A percentile compares a stretch with the other conserved stretches of the same genome.
phyloP scores from a whole-genome alignment of 2,888 invertebrate species.

The Mesochorus sp. region DNA sequence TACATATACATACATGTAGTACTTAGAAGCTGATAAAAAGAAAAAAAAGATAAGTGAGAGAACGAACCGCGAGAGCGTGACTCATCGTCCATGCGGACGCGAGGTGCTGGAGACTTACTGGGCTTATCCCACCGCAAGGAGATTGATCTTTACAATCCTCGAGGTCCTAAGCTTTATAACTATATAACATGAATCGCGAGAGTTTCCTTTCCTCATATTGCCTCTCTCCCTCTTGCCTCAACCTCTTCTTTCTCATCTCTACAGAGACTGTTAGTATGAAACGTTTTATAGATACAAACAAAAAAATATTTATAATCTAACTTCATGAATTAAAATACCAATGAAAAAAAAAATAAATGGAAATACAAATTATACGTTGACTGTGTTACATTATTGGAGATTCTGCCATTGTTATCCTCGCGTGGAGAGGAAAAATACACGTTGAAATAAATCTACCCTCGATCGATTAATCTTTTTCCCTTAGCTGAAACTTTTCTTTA shows the following conservation, averaged over 20 bases:
- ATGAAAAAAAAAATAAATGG: too few relatives aligned
- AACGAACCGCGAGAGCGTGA: slow-evolving; percentile 46
- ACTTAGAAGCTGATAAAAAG: slow-evolving; percentile 1
- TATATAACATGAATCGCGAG: slow-evolving; percentile 13
- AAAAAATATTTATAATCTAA: too few relatives aligned
- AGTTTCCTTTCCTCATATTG: slow-evolving; percentile 10
- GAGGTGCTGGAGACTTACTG: slow-evolving; percentile 43
- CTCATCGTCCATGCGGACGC: slow-evolving; percentile 49
- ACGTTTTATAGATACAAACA: neutral
- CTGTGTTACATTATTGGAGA: too few relatives aligned
- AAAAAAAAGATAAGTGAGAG: slow-evolving; percentile 21
- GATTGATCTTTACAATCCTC: slow-evolving; percentile 53
- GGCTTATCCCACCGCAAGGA: slow-evolving; percentile 46
- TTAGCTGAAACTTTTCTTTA: neutral
- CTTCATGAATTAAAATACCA: too few relatives aligned
- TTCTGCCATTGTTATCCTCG: too few relatives aligned
- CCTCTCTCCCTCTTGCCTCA: neutral
- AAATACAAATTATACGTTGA: too few relatives aligned
- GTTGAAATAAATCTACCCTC: too few relatives aligned
- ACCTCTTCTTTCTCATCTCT: too few relatives aligned
- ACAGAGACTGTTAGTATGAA: neutral
- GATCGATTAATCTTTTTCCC: neutral
- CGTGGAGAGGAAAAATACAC: too few relatives aligned
- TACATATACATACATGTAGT: slow-evolving; percentile 7
- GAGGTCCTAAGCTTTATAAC: slow-evolving; percentile 11